Evolutionary conservation across 2,797 vertebrate species (phyloP).

Genomic region (Chaenodraco wilsoni): DNA sequence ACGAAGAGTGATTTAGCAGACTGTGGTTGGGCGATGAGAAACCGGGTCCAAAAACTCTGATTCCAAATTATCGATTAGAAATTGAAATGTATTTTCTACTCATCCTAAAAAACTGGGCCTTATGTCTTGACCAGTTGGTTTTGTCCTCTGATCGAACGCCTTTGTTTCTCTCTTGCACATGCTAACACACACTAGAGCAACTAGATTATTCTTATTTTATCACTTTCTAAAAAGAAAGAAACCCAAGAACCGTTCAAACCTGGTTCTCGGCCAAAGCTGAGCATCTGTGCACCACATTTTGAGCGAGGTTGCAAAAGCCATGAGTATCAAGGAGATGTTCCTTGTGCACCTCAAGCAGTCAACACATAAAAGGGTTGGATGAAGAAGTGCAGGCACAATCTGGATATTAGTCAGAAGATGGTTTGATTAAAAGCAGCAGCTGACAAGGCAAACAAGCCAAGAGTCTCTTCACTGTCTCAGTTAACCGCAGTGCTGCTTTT

Average conservation of each 20-base stretch:
- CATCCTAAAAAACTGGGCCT: too few relatives aligned
- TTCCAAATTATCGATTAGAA: too few relatives aligned
- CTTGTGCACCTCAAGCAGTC: constrained; percentile 58
- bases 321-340: constrained; percentile 68
- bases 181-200: too few relatives aligned
- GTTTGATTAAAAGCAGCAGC: constrained; percentile 74
- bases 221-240: constrained; percentile 21
- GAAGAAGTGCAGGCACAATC: constrained; percentile 68
- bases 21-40: too few relatives aligned
- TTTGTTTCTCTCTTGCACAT: too few relatives aligned
- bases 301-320: constrained; percentile 69
- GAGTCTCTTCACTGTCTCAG: constrained; percentile 59
- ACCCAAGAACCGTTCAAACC: constrained; percentile 53
- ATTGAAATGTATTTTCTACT: too few relatives aligned
- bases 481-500: constrained; percentile 55
- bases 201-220: too few relatives aligned
- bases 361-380: constrained; percentile 72
- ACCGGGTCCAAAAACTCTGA: too few relatives aligned
- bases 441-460: constrained; percentile 76
- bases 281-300: constrained; percentile 80
- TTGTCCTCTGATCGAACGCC: too few relatives aligned
- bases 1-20: constrained; percentile 37
- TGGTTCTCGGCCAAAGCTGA: constrained; percentile 59
- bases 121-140: too few relatives aligned
- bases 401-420: constrained; percentile 75